phyloP scores from a whole-genome alignment of 2,888 invertebrate species.

The Aplocera efformata region DNA sequence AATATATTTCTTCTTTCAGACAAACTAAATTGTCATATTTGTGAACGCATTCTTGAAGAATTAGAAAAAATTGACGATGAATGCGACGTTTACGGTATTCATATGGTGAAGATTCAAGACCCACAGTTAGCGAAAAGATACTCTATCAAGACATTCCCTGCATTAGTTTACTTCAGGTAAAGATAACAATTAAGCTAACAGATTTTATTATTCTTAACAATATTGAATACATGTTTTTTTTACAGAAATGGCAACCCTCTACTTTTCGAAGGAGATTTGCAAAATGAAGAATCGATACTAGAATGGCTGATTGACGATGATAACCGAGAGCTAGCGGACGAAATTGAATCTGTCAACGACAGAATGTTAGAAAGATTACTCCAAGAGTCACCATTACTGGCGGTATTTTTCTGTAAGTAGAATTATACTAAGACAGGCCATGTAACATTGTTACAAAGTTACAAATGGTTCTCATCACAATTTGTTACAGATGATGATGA shows the following conservation, averaged over 20 bases:
- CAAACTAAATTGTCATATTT: constrained; percentile 94
- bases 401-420: constrained; percentile 93
- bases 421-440: neutral
- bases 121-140: constrained; percentile 94
- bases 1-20: constrained; percentile 72
- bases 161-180: constrained; percentile 93
- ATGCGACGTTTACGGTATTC: constrained; percentile 95
- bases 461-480: too few species aligned
- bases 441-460: neutral
- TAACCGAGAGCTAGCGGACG: constrained; percentile 94
- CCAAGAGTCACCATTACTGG: constrained; percentile 91
- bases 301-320: constrained; percentile 97
- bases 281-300: constrained; percentile 94
- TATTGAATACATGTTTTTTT: constrained; percentile 11
- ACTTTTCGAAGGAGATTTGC: constrained; percentile 93
- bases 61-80: constrained; percentile 94
- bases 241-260: constrained; percentile 93
- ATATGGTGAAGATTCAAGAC: constrained; percentile 96
- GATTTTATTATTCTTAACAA: neutral
- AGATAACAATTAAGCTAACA: neutral
- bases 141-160: constrained; percentile 96
- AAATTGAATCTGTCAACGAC: constrained; percentile 95
- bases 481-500: constrained; percentile 84
- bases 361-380: constrained; percentile 93
- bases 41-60: constrained; percentile 93